phyloP scores from a whole-genome alignment of 30 jellyfish, hydroid and myxozoan genomes.

The Phacellophora camtschatica region DNA sequence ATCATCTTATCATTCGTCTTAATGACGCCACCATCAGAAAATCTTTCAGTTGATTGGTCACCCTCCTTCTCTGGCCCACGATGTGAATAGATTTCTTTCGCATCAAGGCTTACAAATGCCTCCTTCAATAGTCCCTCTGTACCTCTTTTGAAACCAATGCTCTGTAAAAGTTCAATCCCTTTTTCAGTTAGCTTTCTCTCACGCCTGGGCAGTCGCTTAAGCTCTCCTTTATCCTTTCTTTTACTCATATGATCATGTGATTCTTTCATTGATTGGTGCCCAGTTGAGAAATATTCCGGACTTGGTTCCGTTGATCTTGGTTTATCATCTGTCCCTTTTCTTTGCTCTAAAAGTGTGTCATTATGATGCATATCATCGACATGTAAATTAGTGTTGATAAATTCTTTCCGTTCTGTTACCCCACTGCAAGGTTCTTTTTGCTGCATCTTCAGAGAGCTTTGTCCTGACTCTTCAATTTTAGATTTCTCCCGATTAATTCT shows the following conservation, averaged over 20 bases:
- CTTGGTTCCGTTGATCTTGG: background rate
- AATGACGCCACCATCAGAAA: background rate
- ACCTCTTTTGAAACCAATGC: constrained; percentile 33
- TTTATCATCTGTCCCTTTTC: background rate
- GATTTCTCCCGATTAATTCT: background rate
- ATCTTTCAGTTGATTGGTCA: background rate
- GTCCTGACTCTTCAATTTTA: background rate
- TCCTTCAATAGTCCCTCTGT: constrained; percentile 25
- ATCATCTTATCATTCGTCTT: background rate
- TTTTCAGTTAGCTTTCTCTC: constrained; percentile 51
- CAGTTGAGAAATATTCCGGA: background rate
- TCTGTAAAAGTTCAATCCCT: constrained; percentile 50
- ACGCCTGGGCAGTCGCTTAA: constrained; percentile 27
- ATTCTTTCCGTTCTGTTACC: too few relatives aligned
- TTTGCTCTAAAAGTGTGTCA: background rate
- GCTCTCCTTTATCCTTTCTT: background rate
- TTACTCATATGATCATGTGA: background rate
- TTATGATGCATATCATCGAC: background rate
- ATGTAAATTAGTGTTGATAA: too few relatives aligned
- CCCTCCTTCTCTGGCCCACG: background rate
- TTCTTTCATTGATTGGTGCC: background rate
- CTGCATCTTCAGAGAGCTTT: background rate
- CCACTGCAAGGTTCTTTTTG: too few relatives aligned
- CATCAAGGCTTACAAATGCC: constrained; percentile 11
- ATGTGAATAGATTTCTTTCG: background rate